Percentiles rank a stretch among this genome's conserved stretches.
phyloP scores from a whole-genome alignment of 2,888 invertebrate species.

The Trypoxylon attenuatum region DNA sequence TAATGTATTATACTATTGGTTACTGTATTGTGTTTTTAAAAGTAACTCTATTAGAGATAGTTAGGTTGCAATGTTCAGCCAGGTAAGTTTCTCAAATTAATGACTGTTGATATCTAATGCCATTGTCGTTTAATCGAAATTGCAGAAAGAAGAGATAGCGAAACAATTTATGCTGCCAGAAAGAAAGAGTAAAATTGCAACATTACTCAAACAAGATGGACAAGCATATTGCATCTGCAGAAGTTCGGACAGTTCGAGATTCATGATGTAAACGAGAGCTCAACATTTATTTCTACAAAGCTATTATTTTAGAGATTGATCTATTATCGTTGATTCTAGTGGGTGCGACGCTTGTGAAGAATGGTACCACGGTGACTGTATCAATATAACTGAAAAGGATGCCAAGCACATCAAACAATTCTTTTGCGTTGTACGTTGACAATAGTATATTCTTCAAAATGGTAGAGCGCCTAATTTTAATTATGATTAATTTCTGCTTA shows the following conservation, averaged over 20 bases:
- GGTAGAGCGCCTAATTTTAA: too few species aligned
- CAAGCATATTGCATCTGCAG: conserved; percentile 97
- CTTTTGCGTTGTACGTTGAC: conserved; percentile 82
- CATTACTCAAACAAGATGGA: conserved; percentile 90
- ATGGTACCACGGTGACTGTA: conserved; percentile 99
- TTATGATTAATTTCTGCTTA: conserved; percentile 46
- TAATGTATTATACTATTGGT: not conserved
- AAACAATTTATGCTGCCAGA: conserved; percentile 92
- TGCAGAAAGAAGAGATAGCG: conserved; percentile 90
- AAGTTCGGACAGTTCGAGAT: conserved; percentile 93
- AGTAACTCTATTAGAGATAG: not conserved
- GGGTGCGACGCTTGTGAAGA: conserved; percentile 98
- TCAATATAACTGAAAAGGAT: conserved; percentile 94
- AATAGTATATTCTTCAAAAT: too few species aligned
- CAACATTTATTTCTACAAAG: not conserved
- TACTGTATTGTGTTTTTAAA: not conserved
- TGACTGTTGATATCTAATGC: not conserved
- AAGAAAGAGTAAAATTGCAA: conserved; percentile 92
- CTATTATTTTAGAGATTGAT: not conserved
- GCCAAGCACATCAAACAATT: conserved; percentile 95
- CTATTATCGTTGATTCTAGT: conserved; percentile 74
- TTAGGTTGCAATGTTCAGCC: not conserved
- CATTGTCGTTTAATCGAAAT: not conserved
- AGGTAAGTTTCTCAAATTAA: not conserved
- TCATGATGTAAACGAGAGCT: conserved; percentile 89